Conservation (phyloP, 2,797 vertebrate species). For the Mus caroli region DNA sequence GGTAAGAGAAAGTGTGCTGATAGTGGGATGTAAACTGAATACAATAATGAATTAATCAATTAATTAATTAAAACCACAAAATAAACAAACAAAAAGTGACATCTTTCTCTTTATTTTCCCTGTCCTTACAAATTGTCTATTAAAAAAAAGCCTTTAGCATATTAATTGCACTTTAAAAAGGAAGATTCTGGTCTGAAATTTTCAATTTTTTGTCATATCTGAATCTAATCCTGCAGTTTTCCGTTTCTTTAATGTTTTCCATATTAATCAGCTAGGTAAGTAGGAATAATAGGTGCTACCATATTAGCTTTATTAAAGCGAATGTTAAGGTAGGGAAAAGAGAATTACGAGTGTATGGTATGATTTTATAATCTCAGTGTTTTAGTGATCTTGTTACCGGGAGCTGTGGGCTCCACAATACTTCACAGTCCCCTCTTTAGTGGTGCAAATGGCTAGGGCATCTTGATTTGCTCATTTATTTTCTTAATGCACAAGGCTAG, state of each 20-base stretch:
- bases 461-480: neutral
- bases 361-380: neutral
- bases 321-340: neutral
- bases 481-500: neutral
- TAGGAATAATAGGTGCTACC: neutral
- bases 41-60: neutral
- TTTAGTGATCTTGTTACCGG: neutral
- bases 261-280: neutral
- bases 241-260: neutral
- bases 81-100: neutral
- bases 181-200: neutral
- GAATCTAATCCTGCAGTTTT: neutral
- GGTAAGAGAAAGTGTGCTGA: neutral
- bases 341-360: neutral
- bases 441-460: neutral
- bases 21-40: neutral
- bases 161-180: neutral
- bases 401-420: neutral
- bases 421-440: neutral
- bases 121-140: neutral
- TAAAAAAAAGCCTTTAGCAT: neutral
- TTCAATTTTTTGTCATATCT: neutral
- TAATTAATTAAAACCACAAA: neutral
- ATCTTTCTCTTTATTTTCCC: neutral
- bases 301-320: neutral